Evolutionary conservation across 2,888 invertebrate genomes (phyloP), one percentile per base, ranked within the genome.

Genomic region (Ophonus ardosiacus): DNA sequence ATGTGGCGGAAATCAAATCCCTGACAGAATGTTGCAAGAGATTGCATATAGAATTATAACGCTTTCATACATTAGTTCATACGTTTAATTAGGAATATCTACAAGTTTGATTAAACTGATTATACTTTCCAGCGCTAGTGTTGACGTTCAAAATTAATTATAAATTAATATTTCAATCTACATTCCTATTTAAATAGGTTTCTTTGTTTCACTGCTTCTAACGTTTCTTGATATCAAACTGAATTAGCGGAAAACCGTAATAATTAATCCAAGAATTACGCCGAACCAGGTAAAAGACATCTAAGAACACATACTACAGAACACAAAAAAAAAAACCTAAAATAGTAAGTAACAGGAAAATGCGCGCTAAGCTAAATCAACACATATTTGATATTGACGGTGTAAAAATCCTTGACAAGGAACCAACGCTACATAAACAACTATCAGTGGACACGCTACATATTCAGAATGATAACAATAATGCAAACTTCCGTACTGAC

Each of bases 81-180:
- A 68, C 38, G 31, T 38, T 68, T 68, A 68, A 68, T 68, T 68
- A 68, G 24, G 24, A 68, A 31, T 38, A 31, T 31, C 68, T 68
- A 68, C 13, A 24, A 40, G 38, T 68, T 10, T 68, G 31, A 68
- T 68, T 31, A 68, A 68, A 68, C 68, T 68, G 38, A 68, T 68
- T 38, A 15, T 31, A 18, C 43, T 43, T 43, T 61, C 61, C 7
- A 1, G 4, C 7, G 21, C 18, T 61, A 10, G 6, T 61, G 10
- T 61, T 17, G 4, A 61, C 17, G 18, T 21, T 61, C 18, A 21
- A 24, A 3, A 13, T 24, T 3, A 61, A 4, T 18, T 17, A 61
- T 13, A 13, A 5, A 8, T 51, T 10, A 51, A 8, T 8, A 51
- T 51, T 51, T 10, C 8, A 43, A 10, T 43, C 10, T 10, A 43